Evolutionary conservation across 2,797 vertebrate genomes (phyloP), one percentile per base, ranked within the genome.

Genomic region (Alosa sapidissima): DNA sequence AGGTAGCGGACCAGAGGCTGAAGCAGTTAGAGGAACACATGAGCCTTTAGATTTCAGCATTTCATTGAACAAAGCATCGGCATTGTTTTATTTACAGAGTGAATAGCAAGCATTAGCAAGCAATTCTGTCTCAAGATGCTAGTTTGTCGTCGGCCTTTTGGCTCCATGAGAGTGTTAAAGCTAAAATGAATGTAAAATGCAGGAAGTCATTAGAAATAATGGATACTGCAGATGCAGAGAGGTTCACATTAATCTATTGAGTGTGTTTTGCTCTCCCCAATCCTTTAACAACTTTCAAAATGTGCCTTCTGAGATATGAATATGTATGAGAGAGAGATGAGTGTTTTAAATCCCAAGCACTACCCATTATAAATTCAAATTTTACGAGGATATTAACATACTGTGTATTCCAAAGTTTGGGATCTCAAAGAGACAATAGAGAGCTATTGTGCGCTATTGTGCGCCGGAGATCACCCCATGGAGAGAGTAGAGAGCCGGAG

Each of bases 1-100:
- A 98, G 96, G 97, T 98, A 93, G 89, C 28, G 1, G 91, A 51
- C 88, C 90, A 33, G 91, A 86, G 90, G 88, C n/a, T 68, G 24
- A 19, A 65, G 47, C 58, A 55, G 41, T 14, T 14, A 81, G 9
- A 28, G 8, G 21, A 49, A 81, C 1, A n/a, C 14, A 10, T 51
- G 33, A 19, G 28, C 19, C 45, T 51, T 65, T 6, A 48, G 49
- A 62, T 48, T 3, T 21, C 4, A 19, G 54, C 54, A 19, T 21
- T 62, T 62, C 58, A 24, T 62, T 24, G 21, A 45, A 81, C 33
- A 45, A 52, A 21, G 21, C 52, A 3, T 62, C 0, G 2, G 0
- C 9, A 62, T 28, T 62, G 62, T 13, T 51, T 24, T 62, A 41
- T 19, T 33, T 33, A 82, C 49, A 60, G 36, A 21, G 36, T 21